phyloP scores from a whole-genome alignment of 2,797 vertebrate species.

The Siniperca scherzeri region DNA sequence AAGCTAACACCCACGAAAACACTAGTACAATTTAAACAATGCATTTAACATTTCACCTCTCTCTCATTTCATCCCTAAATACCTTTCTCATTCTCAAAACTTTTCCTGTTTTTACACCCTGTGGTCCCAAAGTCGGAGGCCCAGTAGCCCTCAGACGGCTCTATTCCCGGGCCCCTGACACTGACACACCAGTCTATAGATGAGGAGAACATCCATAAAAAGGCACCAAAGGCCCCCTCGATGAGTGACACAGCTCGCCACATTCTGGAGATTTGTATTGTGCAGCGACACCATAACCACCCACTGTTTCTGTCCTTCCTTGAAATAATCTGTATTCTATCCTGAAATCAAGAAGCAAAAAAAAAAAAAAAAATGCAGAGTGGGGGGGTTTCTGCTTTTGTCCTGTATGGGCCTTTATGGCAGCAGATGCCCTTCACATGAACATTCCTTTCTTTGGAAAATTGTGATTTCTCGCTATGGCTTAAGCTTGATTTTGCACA shows the following conservation, averaged over 20 bases:
- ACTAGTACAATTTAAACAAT: background rate
- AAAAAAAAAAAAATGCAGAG: background rate
- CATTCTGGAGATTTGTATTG: constrained; percentile 47
- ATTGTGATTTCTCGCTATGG: background rate
- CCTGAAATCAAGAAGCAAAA: constrained; percentile 2
- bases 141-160: constrained; percentile 3
- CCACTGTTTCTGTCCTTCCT: constrained; percentile 35
- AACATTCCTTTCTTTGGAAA: constrained; percentile 16
- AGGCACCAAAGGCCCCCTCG: constrained; percentile 21
- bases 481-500: too few relatives aligned
- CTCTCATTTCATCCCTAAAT: background rate
- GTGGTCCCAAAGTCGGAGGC: background rate
- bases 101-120: background rate
- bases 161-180: constrained; percentile 10
- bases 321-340: constrained; percentile 22
- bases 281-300: constrained; percentile 21
- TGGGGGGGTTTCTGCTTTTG: background rate
- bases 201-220: constrained; percentile 40
- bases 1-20: background rate
- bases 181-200: background rate
- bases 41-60: background rate
- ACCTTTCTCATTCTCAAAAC: background rate
- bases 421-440: background rate
- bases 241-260: constrained; percentile 18
- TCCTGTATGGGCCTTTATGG: background rate